Conservation (phyloP, 2,797 vertebrate species). For the Cryptoprocta ferox region DNA sequence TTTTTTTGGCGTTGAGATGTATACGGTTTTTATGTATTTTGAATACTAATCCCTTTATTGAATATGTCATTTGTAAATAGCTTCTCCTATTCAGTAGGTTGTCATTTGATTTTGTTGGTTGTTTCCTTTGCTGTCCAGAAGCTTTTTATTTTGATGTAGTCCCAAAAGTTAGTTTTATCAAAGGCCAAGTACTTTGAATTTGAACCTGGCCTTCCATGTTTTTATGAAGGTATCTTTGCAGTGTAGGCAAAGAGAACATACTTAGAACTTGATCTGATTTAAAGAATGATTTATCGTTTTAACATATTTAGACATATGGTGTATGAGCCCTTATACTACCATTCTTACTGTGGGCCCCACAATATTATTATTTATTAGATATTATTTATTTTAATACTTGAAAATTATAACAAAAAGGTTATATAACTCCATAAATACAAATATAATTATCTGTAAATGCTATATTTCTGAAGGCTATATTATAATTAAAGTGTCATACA, state of each 20-base stretch:
- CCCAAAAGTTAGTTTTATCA: no score
- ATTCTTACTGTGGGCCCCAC: background rate
- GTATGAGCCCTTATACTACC: background rate
- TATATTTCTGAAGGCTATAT: background rate
- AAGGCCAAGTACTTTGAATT: background rate
- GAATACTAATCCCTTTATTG: no score
- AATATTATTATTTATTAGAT: background rate
- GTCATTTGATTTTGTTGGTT: no score
- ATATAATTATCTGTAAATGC: background rate
- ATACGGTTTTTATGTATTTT: no score
- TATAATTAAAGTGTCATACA: background rate
- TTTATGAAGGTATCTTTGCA: background rate
- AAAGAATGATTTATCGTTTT: background rate
- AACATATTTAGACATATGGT: background rate
- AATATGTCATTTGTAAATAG: no score
- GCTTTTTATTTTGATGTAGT: background rate
- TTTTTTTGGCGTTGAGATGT: no score
- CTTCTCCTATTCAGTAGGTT: no score
- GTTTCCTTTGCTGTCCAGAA: background rate
- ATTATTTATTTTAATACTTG: background rate
- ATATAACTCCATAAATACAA: background rate
- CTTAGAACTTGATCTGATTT: background rate
- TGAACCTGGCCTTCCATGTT: background rate
- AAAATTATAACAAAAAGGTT: background rate
- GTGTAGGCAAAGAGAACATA: background rate